Percentiles rank a stretch among this genome's conserved stretches.
These are phyloP conservation scores for Ceryle rudis DNA, from an alignment of 2,797 vertebrate genomes.

Conservation along the genomic window DNA sequence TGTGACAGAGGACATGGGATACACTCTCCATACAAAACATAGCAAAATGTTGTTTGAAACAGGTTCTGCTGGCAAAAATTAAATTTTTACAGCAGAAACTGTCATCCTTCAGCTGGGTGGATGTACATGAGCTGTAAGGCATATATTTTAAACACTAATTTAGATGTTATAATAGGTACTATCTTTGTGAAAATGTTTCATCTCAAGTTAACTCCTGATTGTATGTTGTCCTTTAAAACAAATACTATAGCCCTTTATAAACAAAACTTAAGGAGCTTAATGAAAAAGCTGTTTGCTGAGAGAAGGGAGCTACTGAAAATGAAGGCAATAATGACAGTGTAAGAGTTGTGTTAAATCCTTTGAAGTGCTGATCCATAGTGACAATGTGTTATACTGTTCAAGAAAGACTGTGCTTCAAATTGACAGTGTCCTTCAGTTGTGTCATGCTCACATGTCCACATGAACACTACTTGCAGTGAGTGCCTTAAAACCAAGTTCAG, in stretches of 20 bases:
- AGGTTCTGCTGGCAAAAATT: background rate
- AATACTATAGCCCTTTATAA: background rate
- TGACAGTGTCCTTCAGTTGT: background rate
- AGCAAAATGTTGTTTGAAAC: background rate
- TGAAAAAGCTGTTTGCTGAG: background rate
- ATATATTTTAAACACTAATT: background rate
- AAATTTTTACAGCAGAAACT: background rate
- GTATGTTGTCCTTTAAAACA: background rate
- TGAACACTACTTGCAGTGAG: background rate
- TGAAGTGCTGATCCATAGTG: background rate
- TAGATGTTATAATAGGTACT: background rate
- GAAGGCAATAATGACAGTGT: background rate
- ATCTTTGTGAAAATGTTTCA: background rate
- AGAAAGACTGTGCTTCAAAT: background rate
- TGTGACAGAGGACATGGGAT: background rate
- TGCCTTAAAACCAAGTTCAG: background rate
- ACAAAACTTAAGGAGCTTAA: background rate
- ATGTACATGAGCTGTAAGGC: background rate
- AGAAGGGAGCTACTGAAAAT: background rate
- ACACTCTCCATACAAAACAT: background rate
- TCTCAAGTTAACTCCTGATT: background rate
- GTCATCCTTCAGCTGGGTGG: background rate
- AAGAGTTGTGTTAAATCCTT: background rate
- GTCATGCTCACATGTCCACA: background rate
- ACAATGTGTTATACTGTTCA: background rate